Percentiles rank a stretch among this genome's conserved stretches.
These are phyloP conservation scores for Ricordea florida DNA, from an alignment of 92 coral and sea anemone genomes.

Conservation along the genomic window DNA sequence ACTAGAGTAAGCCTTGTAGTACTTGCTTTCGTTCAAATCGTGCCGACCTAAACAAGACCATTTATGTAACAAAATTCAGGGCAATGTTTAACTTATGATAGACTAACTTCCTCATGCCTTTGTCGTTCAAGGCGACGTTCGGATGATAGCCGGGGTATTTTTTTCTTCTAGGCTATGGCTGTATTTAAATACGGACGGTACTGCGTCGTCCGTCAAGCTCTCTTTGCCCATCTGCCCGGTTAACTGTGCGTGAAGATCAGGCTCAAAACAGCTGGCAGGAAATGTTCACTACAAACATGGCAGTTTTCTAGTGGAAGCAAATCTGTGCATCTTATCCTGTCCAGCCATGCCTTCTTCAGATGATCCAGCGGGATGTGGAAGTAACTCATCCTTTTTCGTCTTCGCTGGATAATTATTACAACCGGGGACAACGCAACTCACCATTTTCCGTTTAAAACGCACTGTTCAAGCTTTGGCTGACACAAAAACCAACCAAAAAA, in stretches of 20 bases:
- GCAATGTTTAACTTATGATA: too few relatives aligned
- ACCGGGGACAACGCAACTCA: too few relatives aligned
- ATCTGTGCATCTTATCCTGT: not conserved
- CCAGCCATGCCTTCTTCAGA: slow-evolving; percentile 13
- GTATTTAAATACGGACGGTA: not conserved
- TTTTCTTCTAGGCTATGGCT: not conserved
- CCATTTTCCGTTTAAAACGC: too few relatives aligned
- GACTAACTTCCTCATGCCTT: not conserved
- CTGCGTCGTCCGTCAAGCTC: slow-evolving; percentile 11
- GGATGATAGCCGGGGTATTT: not conserved
- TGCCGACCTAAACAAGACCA: too few relatives aligned
- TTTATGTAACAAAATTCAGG: not conserved
- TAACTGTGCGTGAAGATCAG: not conserved
- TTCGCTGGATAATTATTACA: too few relatives aligned
- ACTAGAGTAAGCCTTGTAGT: too few relatives aligned
- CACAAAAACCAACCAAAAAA: too few relatives aligned
- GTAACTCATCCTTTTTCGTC: not conserved
- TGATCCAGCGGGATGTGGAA: not conserved
- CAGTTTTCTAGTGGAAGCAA: slow-evolving; percentile 1
- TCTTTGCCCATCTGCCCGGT: not conserved
- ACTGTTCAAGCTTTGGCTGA: too few relatives aligned
- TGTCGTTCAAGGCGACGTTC: not conserved
- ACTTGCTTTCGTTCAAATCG: too few relatives aligned
- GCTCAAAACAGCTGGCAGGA: not conserved
- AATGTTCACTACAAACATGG: too few relatives aligned